Base-by-base conservation (phyloP, 2,888 invertebrate genomes). In the Pachycephus smyrnensis region DNA sequence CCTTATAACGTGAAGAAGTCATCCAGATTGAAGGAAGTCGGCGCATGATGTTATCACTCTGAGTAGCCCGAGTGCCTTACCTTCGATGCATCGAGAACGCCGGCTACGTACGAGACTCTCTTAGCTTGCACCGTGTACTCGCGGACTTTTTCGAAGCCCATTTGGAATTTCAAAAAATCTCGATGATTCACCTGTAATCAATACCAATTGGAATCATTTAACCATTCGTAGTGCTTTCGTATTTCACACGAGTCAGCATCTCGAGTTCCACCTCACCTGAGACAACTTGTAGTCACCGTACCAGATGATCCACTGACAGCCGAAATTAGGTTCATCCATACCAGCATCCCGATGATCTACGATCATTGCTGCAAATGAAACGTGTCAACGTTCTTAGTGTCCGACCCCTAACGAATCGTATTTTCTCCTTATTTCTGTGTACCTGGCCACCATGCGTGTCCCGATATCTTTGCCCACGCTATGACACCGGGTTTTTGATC, bases 291-390 rank as follows among this genome's bases (percentile, higher is more conserved):
- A 88, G 81, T 91, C 91, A 1, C 90, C 91, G 79, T 91, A 91
- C 90, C 91, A 90, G 83, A 90, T 86, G 12, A 91, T 89, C 91
- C 90, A 90, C 30, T 90, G 90, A 79, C 88, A 88, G 71, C 88
- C 88, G 35, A 88, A 88, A 77, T 80, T 85, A 12, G 90, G 90
- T 75, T 89, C 89, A 15, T 85, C 88, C 83, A 88, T 85, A 40
- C 87, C 87, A 74, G 88, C 86, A 76, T 91, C 90, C 68, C 88
- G 89, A 84, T 88, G 88, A 84, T 89, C 88, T 68, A 90, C 82
- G 76, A 91, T 89, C 81, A 90, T 86, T 30, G 89, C 90, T 90
- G 73, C 6, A 75, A 79, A 73, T 23, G 11, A 37, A 71, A 71
- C 3, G 32, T 33, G 55, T 55, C 55, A 55, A 23, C 23, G 23